A percentile compares a stretch with the other conserved stretches of the same genome.
These are phyloP conservation scores for Eurystomus gularis DNA, from an alignment of 2,113 vertebrate species.

Conservation along the genomic window DNA sequence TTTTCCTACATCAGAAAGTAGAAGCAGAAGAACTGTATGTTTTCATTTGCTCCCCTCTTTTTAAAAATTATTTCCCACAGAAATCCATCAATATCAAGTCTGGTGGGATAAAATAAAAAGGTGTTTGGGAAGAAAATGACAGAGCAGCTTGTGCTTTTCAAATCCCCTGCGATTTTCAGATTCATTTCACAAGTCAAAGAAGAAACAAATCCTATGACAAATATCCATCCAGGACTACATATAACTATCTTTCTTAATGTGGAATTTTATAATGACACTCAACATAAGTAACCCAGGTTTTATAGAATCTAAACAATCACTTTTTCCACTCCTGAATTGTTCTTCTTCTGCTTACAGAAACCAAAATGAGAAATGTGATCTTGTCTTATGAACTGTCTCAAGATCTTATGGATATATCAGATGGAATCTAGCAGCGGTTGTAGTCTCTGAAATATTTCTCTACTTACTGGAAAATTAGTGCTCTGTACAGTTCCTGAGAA, in stretches of 20 bases:
- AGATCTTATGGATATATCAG: neutral
- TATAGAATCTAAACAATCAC: neutral
- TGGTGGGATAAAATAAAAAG: neutral
- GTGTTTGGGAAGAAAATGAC: neutral
- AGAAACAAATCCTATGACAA: neutral
- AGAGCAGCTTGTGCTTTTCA: neutral
- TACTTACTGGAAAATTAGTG: neutral
- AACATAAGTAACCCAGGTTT: neutral
- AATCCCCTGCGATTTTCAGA: neutral
- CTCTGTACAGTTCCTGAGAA: neutral
- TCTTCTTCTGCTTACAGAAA: slow-evolving; percentile 24
- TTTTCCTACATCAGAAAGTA: neutral
- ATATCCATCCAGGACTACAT: neutral
- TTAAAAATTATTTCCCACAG: neutral
- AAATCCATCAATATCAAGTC: neutral
- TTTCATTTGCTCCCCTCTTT: neutral
- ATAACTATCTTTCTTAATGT: neutral
- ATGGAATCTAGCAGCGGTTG: neutral
- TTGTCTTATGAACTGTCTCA: neutral
- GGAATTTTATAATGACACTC: neutral
- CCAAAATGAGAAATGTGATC: slow-evolving; percentile 18
- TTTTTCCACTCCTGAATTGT: neutral
- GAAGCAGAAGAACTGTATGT: neutral
- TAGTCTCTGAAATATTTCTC: neutral
- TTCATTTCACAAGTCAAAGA: neutral